Evolutionary conservation across 2,888 invertebrate species (phyloP), one percentile per base, ranked within the genome.

Genomic region (Catocala nupta): DNA sequence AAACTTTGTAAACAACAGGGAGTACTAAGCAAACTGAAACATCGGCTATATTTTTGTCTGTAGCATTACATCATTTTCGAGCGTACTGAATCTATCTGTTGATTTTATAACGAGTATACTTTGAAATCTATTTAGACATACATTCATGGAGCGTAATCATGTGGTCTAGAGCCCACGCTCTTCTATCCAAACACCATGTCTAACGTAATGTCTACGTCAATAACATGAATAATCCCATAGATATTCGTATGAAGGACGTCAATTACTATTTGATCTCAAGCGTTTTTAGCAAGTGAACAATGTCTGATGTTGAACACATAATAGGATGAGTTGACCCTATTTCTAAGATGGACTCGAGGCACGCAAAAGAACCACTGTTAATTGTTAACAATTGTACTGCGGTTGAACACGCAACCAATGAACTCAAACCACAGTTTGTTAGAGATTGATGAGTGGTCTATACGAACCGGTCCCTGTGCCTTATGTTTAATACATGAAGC

Each of bases 341-440:
- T 92, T 86, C 89, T 83, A 81, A 85, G 87, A 89, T 86, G 84
- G 82, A 86, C 84, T 80, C 81, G 83, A 85, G 85, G 78, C 91
- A 91, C 95, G 95, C 90, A 87, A 93, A 93, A 88, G 91, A 91
- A 89, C 87, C 89, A 84, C 88, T 85, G 84, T 90, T 93, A 89
- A 93, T 93, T 92, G 88, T 86, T 81, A 86, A 90, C 92, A 91
- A 93, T 92, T 92, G 91, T 89, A 89, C 80, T 87, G 89, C 84
- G 85, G 86, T 84, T 79, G 85, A 85, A 90, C 91, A 95, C 94
- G 92, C 95, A 91, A 90, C 87, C 87, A 80, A 85, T 84, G 85
- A 83, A 84, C 77, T 82, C 78, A 80, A 85, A 86, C 84, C 83
- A 81, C 82, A 83, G 83, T 82, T 55, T 71, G 70, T 83, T 80